These are phyloP conservation scores for Sciaenops ocellatus DNA, from an alignment of 2,797 vertebrate species.

Conservation along the genomic window DNA sequence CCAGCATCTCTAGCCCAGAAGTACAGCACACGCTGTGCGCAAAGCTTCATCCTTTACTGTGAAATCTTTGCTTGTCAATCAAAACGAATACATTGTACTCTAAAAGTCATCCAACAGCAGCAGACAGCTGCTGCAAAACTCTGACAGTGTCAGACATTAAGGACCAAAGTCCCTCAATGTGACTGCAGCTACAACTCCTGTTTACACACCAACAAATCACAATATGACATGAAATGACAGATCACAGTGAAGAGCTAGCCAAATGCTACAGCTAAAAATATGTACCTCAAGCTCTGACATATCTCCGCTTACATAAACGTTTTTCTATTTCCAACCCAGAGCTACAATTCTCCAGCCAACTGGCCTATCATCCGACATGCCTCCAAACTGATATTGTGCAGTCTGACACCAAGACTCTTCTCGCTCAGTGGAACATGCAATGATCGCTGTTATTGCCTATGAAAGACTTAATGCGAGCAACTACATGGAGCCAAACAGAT, in stretches of 20 bases:
- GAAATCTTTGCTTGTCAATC: slow-evolving; percentile 9
- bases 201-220: slow-evolving; percentile 3
- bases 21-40: neutral
- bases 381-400: neutral
- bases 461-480: neutral
- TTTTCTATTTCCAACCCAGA: neutral
- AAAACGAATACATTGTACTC: neutral
- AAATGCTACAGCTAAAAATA: neutral
- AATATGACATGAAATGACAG: neutral
- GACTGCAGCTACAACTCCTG: neutral
- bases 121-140: neutral
- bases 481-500: neutral
- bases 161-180: neutral
- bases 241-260: neutral
- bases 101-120: neutral
- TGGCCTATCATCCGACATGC: neutral
- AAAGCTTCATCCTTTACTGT: neutral
- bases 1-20: neutral
- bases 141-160: neutral
- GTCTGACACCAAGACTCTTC: neutral
- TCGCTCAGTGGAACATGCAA: neutral
- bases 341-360: neutral
- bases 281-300: neutral
- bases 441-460: neutral
- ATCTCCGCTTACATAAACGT: neutral